Evolutionary conservation across 2,113 vertebrate species (phyloP).

Genomic region (Hemichromis elongatus): DNA sequence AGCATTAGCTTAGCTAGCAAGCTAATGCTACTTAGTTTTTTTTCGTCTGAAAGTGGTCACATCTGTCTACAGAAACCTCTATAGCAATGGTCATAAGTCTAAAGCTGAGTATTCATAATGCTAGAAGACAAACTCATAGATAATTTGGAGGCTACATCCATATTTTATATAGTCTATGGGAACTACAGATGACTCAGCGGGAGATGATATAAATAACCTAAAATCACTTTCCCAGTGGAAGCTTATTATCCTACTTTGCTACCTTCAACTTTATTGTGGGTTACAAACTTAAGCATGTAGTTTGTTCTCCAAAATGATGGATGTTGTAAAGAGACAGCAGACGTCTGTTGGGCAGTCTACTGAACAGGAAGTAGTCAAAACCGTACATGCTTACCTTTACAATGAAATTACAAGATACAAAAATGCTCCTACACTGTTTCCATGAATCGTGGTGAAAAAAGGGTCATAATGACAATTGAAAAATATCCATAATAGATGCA

Average conservation of each 20-base stretch:
- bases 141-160: background rate
- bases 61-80: background rate
- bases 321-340: background rate
- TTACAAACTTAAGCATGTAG: background rate
- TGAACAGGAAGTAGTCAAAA: background rate
- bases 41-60: accelerated
- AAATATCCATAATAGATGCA: background rate
- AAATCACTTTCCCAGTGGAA: background rate
- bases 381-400: background rate
- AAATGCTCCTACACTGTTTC: background rate
- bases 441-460: background rate
- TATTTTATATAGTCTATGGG: background rate
- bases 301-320: background rate
- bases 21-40: background rate
- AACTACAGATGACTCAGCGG: background rate
- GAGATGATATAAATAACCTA: background rate
- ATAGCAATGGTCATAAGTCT: background rate
- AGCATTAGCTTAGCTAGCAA: background rate
- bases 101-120: background rate
- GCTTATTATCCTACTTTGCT: background rate
- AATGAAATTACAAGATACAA: background rate
- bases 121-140: background rate
- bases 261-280: background rate
- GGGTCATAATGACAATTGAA: background rate
- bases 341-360: background rate